phyloP scores from a whole-genome alignment of 2,797 vertebrate genomes.

The Petrocephalus schoutedeni region DNA sequence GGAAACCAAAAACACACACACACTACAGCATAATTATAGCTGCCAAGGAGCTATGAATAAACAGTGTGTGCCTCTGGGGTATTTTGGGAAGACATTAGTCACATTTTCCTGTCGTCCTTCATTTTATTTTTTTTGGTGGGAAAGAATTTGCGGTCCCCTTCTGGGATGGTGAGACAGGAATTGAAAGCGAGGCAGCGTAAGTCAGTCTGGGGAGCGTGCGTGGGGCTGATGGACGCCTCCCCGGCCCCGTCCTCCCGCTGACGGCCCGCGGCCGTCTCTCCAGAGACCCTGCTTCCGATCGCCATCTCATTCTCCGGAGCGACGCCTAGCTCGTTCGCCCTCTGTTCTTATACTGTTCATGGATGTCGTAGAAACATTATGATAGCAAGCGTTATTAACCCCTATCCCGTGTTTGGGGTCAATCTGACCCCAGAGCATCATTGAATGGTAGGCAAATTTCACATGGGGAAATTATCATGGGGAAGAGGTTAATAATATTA shows the following conservation, averaged over 20 bases:
- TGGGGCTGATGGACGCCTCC: not conserved
- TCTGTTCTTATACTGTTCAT: not conserved
- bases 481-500: too few relatives aligned
- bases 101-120: slow-evolving; percentile 36
- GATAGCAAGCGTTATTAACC: too few relatives aligned
- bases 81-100: slow-evolving; percentile 53
- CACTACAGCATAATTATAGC: slow-evolving; percentile 43
- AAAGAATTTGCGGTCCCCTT: slow-evolving; percentile 55
- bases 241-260: too few relatives aligned
- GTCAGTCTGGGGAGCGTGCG: not conserved
- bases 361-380: not conserved
- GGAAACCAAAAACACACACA: slow-evolving; percentile 24
- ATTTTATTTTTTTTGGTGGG: slow-evolving; percentile 52
- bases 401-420: too few relatives aligned
- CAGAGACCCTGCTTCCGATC: not conserved
- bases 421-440: too few relatives aligned
- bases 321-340: not conserved
- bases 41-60: slow-evolving; percentile 53
- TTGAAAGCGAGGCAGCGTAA: slow-evolving; percentile 36
- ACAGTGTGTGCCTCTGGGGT: slow-evolving; percentile 46
- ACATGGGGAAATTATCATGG: too few relatives aligned
- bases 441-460: too few relatives aligned
- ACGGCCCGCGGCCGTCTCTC: not conserved
- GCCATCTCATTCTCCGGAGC: not conserved
- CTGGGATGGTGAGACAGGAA: slow-evolving; percentile 45